phyloP scores from a whole-genome alignment of 2,113 vertebrate genomes.

The Poeciliopsis turrubarensis region DNA sequence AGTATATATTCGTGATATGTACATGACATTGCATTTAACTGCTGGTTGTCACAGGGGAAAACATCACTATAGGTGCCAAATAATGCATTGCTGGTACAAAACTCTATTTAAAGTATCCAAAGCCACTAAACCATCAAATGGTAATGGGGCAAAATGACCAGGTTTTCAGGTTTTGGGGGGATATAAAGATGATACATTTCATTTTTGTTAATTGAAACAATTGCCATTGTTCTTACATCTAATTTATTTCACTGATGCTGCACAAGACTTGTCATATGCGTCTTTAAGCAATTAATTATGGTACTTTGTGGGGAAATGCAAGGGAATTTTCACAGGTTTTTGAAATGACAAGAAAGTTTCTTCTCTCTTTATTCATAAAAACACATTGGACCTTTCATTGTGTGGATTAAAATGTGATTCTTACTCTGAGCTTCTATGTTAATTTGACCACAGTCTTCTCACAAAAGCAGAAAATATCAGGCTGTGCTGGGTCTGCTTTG shows the following conservation, averaged over 20 bases:
- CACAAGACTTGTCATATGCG: not conserved
- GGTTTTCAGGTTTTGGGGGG: not conserved
- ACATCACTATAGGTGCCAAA: not conserved
- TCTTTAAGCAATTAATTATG: not conserved
- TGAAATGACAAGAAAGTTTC: not conserved
- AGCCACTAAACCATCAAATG: not conserved
- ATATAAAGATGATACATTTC: too few relatives aligned
- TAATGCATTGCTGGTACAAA: not conserved
- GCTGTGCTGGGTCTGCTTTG: slow-evolving; percentile 1
- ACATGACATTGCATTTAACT: too few relatives aligned
- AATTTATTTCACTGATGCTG: not conserved
- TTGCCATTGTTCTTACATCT: not conserved
- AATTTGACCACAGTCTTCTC: not conserved
- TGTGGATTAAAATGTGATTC: slow-evolving; percentile 8
- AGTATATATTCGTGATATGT: too few relatives aligned
- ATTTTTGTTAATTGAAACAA: not conserved
- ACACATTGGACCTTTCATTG: not conserved
- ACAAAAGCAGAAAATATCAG: slow-evolving; percentile 15
- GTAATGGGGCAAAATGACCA: not conserved
- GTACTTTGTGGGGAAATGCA: not conserved
- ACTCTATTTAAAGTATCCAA: not conserved
- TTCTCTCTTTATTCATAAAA: not conserved
- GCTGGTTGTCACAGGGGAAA: not conserved
- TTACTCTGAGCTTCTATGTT: not conserved
- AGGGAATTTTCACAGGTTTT: not conserved